Conservation (phyloP, 1,140 invertebrate species). For the Lepidotrigona ventralis region DNA sequence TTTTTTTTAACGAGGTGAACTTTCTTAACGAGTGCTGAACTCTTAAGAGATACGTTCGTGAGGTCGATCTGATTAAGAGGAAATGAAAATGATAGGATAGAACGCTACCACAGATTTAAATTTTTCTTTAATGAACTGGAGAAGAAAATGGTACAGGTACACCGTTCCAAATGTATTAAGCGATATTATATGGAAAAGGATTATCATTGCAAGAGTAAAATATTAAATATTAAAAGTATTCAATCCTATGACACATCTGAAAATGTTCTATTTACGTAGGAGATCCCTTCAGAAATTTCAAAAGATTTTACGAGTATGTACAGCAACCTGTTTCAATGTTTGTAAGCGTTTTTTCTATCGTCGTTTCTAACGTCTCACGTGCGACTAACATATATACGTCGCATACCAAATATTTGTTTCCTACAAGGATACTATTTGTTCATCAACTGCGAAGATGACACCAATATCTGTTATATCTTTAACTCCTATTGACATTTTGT, state of each 20-base stretch:
- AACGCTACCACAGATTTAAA: background rate
- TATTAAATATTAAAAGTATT: no score
- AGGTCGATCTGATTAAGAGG: background rate
- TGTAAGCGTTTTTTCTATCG: background rate
- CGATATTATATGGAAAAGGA: no score
- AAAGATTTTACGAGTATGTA: background rate
- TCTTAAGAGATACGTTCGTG: no score
- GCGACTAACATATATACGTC: background rate
- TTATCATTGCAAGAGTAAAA: no score
- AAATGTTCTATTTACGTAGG: background rate
- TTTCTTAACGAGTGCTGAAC: background rate
- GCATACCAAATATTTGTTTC: background rate
- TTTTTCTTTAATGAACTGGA: background rate
- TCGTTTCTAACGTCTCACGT: background rate
- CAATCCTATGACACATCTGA: background rate
- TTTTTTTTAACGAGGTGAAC: no score
- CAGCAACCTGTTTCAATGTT: background rate
- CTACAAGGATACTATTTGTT: background rate
- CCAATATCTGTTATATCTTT: background rate
- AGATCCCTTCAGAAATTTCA: background rate
- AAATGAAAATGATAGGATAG: background rate
- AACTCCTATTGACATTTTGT: no score
- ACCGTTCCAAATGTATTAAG: no score
- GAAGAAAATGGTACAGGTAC: background rate
- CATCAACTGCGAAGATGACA: background rate